phyloP scores from a whole-genome alignment of 2,113 vertebrate genomes.

The Potamarius usumacintae region DNA sequence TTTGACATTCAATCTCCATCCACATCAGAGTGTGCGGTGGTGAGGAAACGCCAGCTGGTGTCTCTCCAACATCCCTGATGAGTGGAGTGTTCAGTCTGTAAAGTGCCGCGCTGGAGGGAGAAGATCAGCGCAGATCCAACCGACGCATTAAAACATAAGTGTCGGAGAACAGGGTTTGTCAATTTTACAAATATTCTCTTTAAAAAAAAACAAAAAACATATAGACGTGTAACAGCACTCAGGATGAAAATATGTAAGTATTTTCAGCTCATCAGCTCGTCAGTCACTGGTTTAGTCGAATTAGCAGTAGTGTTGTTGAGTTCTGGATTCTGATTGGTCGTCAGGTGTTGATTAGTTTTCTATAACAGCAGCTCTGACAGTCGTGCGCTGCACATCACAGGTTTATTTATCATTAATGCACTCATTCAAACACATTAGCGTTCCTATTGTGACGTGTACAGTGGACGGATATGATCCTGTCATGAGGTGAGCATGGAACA shows the following conservation, averaged over 20 bases:
- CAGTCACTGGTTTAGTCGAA: not conserved
- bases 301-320: not conserved
- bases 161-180: not conserved
- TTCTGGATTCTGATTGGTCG: not conserved
- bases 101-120: constrained; percentile 1
- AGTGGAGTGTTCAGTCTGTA: constrained; percentile 26
- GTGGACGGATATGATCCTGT: too few relatives aligned
- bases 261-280: not conserved
- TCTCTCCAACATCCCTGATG: constrained; percentile 24
- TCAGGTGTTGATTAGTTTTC: not conserved
- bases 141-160: not conserved
- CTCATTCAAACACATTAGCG: not conserved
- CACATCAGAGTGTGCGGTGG: constrained; percentile 40
- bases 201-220: not conserved
- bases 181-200: not conserved
- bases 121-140: not conserved
- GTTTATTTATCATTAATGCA: not conserved
- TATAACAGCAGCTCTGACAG: not conserved
- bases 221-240: not conserved
- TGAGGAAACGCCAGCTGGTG: constrained; percentile 41
- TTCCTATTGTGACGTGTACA: not conserved
- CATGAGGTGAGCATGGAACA: not conserved
- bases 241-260: too few relatives aligned
- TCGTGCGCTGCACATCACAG: not conserved
- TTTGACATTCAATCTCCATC: constrained; percentile 68